phyloP scores from a whole-genome alignment of 2,797 vertebrate species.

The Chelmon rostratus region DNA sequence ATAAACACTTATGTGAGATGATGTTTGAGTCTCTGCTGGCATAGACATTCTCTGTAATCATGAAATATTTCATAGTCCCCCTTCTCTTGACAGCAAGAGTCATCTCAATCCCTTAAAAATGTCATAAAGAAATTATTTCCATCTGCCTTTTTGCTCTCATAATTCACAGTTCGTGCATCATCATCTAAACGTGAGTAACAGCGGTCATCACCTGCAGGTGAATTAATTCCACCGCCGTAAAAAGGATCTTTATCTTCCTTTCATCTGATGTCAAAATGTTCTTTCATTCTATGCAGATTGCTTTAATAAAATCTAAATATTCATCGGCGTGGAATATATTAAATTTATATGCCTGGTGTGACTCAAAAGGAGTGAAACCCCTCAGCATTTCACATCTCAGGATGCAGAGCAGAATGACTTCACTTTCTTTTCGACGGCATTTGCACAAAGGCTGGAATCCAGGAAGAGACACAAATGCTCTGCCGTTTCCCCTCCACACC shows the following conservation, averaged over 20 bases:
- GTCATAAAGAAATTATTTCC: conserved; percentile 8
- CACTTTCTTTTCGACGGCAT: conserved; percentile 22
- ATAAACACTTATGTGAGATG: neutral
- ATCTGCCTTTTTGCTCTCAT: conserved; percentile 2
- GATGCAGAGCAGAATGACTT: conserved; percentile 30
- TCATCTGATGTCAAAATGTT: conserved; percentile 8
- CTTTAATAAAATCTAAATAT: conserved; percentile 47
- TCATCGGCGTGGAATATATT: conserved; percentile 16
- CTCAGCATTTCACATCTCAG: conserved; percentile 19
- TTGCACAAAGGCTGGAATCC: conserved; percentile 25
- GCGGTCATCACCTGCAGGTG: conserved; percentile 7
- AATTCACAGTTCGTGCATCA: conserved; percentile 19
- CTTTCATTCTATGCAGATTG: conserved; percentile 2
- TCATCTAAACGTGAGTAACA: conserved; percentile 1
- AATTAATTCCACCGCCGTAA: conserved; percentile 4
- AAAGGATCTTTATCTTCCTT: conserved; percentile 15
- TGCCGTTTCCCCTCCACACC: conserved; percentile 31
- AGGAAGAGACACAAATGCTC: conserved; percentile 37
- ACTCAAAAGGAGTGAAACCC: conserved; percentile 52
- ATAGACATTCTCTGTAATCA: conserved; percentile 3
- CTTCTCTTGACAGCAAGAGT: conserved; percentile 24
- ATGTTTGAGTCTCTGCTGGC: conserved; percentile 10
- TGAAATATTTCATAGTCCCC: neutral
- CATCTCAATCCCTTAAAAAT: conserved; percentile 17
- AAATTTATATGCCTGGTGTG: conserved; percentile 33